Evolutionary conservation across 2,797 vertebrate species (phyloP).

Genomic region (Protonibea diacanthus): DNA sequence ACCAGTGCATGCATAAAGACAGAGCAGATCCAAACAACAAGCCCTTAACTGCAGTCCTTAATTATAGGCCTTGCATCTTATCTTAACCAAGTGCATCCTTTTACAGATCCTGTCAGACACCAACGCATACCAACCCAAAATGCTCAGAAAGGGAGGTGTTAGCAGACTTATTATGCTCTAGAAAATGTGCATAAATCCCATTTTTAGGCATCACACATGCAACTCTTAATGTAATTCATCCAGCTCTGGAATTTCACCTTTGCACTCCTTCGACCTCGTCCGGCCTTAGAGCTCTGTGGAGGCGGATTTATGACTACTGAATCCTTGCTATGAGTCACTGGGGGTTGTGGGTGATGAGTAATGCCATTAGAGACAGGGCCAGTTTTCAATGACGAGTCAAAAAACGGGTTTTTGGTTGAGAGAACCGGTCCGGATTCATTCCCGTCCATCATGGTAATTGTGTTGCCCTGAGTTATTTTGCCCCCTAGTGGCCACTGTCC

Average conservation of each 20-base stretch:
- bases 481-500: constrained; percentile 90
- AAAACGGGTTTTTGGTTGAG: constrained; percentile 86
- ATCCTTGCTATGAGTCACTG: constrained; percentile 84
- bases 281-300: constrained; percentile 93
- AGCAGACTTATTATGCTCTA: constrained; percentile 39
- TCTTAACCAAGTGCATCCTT: constrained; percentile 38
- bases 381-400: constrained; percentile 83
- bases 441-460: constrained; percentile 86
- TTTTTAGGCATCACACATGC: constrained; percentile 70
- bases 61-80: constrained; percentile 31
- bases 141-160: constrained; percentile 44
- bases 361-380: constrained; percentile 82
- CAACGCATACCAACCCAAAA: constrained; percentile 40
- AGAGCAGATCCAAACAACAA: constrained; percentile 33
- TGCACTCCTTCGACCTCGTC: constrained; percentile 92
- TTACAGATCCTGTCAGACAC: constrained; percentile 16
- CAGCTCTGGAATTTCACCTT: constrained; percentile 89
- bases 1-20: constrained; percentile 63
- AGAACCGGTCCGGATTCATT: constrained; percentile 80
- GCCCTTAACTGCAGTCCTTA: constrained; percentile 16
- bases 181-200: constrained; percentile 42
- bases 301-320: constrained; percentile 95
- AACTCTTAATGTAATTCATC: constrained; percentile 28
- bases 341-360: constrained; percentile 71
- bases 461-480: constrained; percentile 79